These are phyloP conservation scores for Acronicta aceris DNA, from an alignment of 2,888 invertebrate genomes.

Conservation along the genomic window DNA sequence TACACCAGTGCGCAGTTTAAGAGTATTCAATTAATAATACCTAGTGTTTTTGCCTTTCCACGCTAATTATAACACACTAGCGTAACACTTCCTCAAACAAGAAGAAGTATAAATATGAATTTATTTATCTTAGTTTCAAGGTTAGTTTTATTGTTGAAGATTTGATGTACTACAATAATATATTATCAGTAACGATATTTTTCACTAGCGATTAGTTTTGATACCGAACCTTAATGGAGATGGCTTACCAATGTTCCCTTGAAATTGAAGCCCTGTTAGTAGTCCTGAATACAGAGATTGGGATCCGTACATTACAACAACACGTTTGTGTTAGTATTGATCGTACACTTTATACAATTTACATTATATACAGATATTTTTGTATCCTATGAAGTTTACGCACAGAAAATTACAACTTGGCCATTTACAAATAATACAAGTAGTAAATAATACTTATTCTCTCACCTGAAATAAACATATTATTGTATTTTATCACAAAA, in stretches of 20 bases:
- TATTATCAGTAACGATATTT: neutral
- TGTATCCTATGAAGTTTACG: no score
- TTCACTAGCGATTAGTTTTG: slow-evolving; percentile 8
- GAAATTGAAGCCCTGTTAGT: slow-evolving; percentile 59
- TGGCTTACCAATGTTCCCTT: slow-evolving; percentile 56
- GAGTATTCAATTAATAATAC: slow-evolving; percentile 34
- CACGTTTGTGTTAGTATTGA: slow-evolving; percentile 17
- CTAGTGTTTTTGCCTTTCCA: slow-evolving; percentile 44
- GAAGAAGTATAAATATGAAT: slow-evolving; percentile 32
- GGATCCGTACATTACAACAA: slow-evolving; percentile 42
- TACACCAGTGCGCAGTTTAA: slow-evolving; percentile 22
- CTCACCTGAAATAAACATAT: neutral
- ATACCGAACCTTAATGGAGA: slow-evolving; percentile 46
- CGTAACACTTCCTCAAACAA: slow-evolving; percentile 32
- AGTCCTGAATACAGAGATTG: slow-evolving; percentile 51
- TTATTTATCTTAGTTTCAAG: slow-evolving; percentile 45
- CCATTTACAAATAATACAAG: neutral
- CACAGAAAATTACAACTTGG: no score
- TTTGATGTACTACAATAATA: neutral
- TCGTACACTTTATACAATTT: neutral
- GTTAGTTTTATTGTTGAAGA: slow-evolving; percentile 28
- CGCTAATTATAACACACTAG: slow-evolving; percentile 44
- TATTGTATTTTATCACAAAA: neutral
- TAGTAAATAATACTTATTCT: neutral
- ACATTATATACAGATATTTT: neutral